Percentiles rank a stretch among this genome's conserved stretches.
These are phyloP conservation scores for Drosophila ironensis DNA, from an alignment of 1,140 invertebrate species.

Conservation along the genomic window DNA sequence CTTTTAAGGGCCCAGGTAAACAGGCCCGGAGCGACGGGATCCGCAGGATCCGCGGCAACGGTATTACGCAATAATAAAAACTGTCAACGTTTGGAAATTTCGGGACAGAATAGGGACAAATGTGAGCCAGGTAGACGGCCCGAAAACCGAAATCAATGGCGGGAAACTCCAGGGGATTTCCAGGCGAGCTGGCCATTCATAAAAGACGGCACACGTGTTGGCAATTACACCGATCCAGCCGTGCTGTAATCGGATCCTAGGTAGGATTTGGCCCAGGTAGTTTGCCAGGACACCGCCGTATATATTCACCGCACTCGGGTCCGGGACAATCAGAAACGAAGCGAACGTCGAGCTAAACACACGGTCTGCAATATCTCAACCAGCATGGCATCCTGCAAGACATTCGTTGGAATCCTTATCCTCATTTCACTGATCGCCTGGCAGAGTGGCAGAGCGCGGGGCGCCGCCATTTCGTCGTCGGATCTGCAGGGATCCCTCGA, in stretches of 20 bases:
- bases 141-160: constrained; percentile 43
- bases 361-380: neutral
- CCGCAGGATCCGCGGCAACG: no score
- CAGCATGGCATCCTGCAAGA: neutral
- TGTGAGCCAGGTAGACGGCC: constrained; percentile 15
- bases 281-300: constrained; percentile 3
- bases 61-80: constrained; percentile 68
- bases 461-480: constrained; percentile 2
- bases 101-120: neutral
- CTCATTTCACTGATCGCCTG: neutral
- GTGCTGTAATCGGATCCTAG: neutral
- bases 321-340: constrained; percentile 40
- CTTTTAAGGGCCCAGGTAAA: neutral
- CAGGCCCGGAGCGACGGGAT: neutral
- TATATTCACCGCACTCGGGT: constrained; percentile 44
- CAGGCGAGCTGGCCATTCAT: constrained; percentile 54
- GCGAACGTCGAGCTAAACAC: neutral
- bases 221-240: constrained; percentile 42
- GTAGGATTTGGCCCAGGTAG: constrained; percentile 25
- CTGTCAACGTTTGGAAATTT: constrained; percentile 40
- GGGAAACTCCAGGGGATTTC: constrained; percentile 65
- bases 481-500: constrained; percentile 27
- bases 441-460: neutral
- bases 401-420: neutral
- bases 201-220: constrained; percentile 58